Evolutionary conservation across 2,797 vertebrate species (phyloP), one percentile per base, ranked within the genome.

Genomic region (Rhinophrynus dorsalis): DNA sequence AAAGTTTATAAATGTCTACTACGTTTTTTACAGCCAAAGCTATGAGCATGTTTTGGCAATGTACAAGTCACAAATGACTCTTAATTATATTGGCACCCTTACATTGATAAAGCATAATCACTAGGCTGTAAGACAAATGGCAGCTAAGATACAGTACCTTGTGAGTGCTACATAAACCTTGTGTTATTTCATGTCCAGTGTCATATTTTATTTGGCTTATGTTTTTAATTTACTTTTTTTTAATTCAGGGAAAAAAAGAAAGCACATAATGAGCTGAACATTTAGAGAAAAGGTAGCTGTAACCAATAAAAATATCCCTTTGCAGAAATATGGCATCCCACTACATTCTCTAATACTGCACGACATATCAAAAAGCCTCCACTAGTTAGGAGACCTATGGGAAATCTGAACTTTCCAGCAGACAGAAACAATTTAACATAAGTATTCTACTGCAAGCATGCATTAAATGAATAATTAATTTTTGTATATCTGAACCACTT

Each of bases 341-440:
- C 32, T 64, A 48, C 59, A 47, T 71, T 71, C 52, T 71, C 40
- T 24, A 21, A 21, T 17, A 55, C 18, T 37, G 7, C 30, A 64
- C 51, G 57, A 58, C 35, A 56, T 64, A 40, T 47, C 21, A 37
- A 26, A 57, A 48, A 15, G 66, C 55, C 33, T 40, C 9, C 11
- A 29, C 51, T 51, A 33, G 10, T 24, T 24, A 56, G 42, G 54
- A 55, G 59, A 27, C 29, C 68, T 24, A 20, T 48, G 52, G 60
- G 60, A 71, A 57, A 45, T 47, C 17, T 50, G 17, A 7, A 15
- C 42, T 38, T 64, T 64, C 32, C 23, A 62, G 24, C 59, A 57
- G 60, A 64, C 68, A 71, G 23, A 48, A 56, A 24, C 68, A 71
- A 71, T 71, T 71, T 50, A 13, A 42, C n/a, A n/a, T n/a, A n/a